Evolutionary conservation across 2,888 invertebrate species (phyloP), one percentile per base, ranked within the genome.

Genomic region (Cryptocheilus praepositus): DNA sequence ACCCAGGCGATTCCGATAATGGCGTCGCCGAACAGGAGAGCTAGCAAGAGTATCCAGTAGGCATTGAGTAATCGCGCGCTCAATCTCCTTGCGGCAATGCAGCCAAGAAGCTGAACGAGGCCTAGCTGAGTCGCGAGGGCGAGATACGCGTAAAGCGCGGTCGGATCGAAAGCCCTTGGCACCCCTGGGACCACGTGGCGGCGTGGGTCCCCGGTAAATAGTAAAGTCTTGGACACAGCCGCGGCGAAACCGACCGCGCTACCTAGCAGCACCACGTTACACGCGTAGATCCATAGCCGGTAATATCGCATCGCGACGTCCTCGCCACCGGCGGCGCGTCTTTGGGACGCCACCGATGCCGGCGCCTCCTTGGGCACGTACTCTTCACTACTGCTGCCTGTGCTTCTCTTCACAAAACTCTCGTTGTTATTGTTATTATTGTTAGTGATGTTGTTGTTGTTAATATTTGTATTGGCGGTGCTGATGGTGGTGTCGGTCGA

Each of bases 211-310:
- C 93, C 91, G 68, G 86, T 85, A 72, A 89, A 88, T 64, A 92
- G 83, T 65, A 94, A 91, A 56, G 93, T 93, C 84, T 92, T 92
- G 62, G 93, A 93, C 78, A 95, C 94, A 79, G 94, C 94, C 78
- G 93, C 93, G 85, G 93, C 92, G 89, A 95, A 95, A 70, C 94
- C 94, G 80, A 95, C 90, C 86, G 95, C 95, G 88, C 94, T 95
- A 83, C 95, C 93, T 89, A 96, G 91, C 89, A 96, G 92, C 85
- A 95, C 95, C 90, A 94, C 93, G 91, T 96, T 96, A 93, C 95
- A 96, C 89, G 95, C 94, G 92, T 96, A 96, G 89, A 96, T 96
- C 96, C 96, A 96, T 89, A 96, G 93, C 90, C 95, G 94, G 90
- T 95, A 95, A 91, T 95, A 95, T 92, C 94, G 92, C 92, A 92